These are phyloP conservation scores for Patiria pectinifera DNA, from an alignment of 53 echinoderm and acorn worm species.

Conservation along the genomic window DNA sequence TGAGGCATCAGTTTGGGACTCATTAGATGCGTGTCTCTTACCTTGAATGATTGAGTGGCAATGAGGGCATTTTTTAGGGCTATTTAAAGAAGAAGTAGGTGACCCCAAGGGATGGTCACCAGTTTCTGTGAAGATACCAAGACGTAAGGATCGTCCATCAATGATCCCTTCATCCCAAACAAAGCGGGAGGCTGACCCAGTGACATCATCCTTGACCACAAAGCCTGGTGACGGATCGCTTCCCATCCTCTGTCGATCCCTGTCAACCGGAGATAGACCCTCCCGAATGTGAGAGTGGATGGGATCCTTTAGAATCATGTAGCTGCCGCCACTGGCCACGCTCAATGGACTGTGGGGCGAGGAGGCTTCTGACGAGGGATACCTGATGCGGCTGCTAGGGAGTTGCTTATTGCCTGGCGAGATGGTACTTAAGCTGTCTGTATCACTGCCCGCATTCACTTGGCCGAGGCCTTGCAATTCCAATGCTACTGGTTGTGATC, in stretches of 20 bases:
- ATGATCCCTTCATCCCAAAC: not conserved
- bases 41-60: not conserved
- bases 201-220: not conserved
- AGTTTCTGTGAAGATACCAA: not conserved
- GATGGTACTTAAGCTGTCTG: not conserved
- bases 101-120: not conserved
- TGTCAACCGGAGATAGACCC: constrained; percentile 3
- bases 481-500: not conserved
- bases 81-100: not conserved
- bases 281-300: not conserved
- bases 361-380: not conserved
- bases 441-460: not conserved
- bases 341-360: constrained; percentile 29
- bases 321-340: constrained; percentile 43
- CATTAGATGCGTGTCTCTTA: not conserved
- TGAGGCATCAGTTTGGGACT: not conserved
- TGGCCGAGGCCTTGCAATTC: not conserved
- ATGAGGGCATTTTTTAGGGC: not conserved
- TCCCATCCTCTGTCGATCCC: not conserved
- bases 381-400: not conserved
- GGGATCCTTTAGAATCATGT: not conserved
- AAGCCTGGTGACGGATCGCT: not conserved
- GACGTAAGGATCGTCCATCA: not conserved
- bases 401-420: not conserved
- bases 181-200: not conserved